Percentiles rank a stretch among this genome's conserved stretches.
Conservation (phyloP, 2,113 vertebrate species). For the Cardinalis cardinalis region DNA sequence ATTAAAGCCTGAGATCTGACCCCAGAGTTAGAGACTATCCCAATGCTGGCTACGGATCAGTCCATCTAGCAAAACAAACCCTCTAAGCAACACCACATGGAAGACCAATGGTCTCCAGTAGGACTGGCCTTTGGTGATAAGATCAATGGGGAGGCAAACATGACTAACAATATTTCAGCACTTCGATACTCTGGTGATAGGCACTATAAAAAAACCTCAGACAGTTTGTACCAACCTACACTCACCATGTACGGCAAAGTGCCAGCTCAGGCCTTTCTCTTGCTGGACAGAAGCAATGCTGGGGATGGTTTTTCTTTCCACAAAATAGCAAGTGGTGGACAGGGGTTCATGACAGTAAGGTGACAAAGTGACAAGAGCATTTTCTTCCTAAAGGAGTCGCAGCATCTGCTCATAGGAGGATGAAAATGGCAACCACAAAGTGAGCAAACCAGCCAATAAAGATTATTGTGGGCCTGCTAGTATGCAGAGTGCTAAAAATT, state of each 20-base stretch:
- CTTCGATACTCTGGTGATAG: conserved; percentile 11
- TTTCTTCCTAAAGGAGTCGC: not conserved
- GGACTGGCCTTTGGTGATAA: conserved; percentile 1
- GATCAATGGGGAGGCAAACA: not conserved
- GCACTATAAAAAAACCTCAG: not conserved
- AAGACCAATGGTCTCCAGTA: not conserved
- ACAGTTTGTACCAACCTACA: not conserved
- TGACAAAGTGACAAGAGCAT: not conserved
- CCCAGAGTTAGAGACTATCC: not conserved
- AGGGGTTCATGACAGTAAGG: not conserved
- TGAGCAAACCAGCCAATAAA: not conserved
- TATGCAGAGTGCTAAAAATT: not conserved
- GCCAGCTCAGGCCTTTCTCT: not conserved
- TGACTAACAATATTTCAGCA: not conserved
- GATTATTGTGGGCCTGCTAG: not conserved
- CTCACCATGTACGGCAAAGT: not conserved
- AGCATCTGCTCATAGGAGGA: not conserved
- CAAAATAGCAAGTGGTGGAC: not conserved
- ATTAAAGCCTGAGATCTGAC: not conserved
- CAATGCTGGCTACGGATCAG: not conserved
- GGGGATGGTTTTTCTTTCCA: not conserved
- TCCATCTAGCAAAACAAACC: not conserved
- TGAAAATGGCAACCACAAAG: not conserved
- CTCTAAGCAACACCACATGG: not conserved
- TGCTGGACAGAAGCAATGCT: not conserved